These are phyloP conservation scores for Aromia moschata DNA, from an alignment of 2,888 invertebrate species.

Conservation along the genomic window DNA sequence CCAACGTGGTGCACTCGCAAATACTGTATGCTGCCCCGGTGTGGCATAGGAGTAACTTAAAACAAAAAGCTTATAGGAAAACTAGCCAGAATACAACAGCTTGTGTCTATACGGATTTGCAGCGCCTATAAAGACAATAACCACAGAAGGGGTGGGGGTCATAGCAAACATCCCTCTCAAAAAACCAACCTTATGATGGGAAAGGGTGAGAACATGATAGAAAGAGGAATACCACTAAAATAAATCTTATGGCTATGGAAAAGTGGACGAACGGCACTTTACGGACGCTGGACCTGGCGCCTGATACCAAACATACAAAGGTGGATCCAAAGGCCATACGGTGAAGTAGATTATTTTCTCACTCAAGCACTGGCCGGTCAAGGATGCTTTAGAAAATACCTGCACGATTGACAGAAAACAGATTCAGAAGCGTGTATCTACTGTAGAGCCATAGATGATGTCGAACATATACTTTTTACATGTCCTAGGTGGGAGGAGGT, in stretches of 20 bases:
- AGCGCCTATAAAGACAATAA: neutral
- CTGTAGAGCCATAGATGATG: neutral
- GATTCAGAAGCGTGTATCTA: neutral
- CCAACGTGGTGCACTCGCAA: neutral
- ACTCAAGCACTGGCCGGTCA: neutral
- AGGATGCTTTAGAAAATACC: neutral
- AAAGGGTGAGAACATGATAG: neutral
- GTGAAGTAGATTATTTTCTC: neutral
- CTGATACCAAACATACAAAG: neutral
- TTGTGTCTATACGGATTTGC: neutral
- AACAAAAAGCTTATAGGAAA: neutral
- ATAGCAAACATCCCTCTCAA: neutral
- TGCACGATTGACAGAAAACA: neutral
- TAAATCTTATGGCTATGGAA: neutral
- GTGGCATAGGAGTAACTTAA: neutral
- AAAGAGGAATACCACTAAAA: neutral
- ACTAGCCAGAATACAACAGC: neutral
- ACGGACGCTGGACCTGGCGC: neutral
- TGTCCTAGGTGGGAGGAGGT: neutral
- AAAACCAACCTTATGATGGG: neutral
- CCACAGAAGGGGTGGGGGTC: neutral
- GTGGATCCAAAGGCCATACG: neutral
- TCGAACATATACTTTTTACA: neutral
- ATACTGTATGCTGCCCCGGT: neutral
- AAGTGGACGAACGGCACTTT: neutral